Percentiles rank a stretch among this genome's conserved stretches.
Conservation (phyloP, 2,888 invertebrate genomes). For the Brassicogethes aeneus region DNA sequence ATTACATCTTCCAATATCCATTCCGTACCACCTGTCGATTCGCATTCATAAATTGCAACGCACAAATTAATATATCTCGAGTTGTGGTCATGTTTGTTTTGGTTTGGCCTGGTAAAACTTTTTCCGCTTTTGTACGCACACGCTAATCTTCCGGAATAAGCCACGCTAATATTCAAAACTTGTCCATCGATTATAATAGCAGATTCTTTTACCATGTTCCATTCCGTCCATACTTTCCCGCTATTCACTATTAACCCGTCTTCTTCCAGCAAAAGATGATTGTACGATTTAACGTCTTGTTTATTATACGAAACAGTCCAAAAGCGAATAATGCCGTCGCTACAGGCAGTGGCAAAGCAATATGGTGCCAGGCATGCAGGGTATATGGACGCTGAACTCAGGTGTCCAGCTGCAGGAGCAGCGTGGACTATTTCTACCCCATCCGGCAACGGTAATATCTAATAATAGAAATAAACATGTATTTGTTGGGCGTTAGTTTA, state of each 20-base stretch:
- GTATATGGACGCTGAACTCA: slow-evolving; percentile 96
- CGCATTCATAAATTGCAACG: slow-evolving; percentile 98
- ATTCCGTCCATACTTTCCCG: slow-evolving; percentile 38
- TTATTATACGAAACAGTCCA: slow-evolving; percentile 51
- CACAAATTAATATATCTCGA: slow-evolving; percentile 82
- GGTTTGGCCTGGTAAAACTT: slow-evolving; percentile 75
- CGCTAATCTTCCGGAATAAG: slow-evolving; percentile 94
- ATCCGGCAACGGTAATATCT: slow-evolving; percentile 71
- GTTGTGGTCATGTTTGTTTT: slow-evolving; percentile 62
- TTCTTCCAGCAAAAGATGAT: slow-evolving; percentile 34
- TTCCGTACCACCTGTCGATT: slow-evolving; percentile 91
- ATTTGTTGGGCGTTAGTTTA: no score
- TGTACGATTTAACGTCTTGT: slow-evolving; percentile 25
- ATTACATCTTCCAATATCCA: slow-evolving; percentile 96
- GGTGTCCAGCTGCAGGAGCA: slow-evolving; percentile 90
- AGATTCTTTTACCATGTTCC: slow-evolving; percentile 47
- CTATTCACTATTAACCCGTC: slow-evolving; percentile 34
- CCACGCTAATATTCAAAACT: slow-evolving; percentile 89
- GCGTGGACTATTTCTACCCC: slow-evolving; percentile 91
- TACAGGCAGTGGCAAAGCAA: slow-evolving; percentile 90
- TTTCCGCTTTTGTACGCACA: slow-evolving; percentile 94
- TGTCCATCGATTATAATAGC: slow-evolving; percentile 60
- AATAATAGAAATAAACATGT: background rate
- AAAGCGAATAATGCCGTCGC: slow-evolving; percentile 84
- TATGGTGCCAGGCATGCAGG: slow-evolving; percentile 99